These are phyloP conservation scores for Dicrostonyx torquatus DNA, from an alignment of 2,797 vertebrate species.

Conservation along the genomic window DNA sequence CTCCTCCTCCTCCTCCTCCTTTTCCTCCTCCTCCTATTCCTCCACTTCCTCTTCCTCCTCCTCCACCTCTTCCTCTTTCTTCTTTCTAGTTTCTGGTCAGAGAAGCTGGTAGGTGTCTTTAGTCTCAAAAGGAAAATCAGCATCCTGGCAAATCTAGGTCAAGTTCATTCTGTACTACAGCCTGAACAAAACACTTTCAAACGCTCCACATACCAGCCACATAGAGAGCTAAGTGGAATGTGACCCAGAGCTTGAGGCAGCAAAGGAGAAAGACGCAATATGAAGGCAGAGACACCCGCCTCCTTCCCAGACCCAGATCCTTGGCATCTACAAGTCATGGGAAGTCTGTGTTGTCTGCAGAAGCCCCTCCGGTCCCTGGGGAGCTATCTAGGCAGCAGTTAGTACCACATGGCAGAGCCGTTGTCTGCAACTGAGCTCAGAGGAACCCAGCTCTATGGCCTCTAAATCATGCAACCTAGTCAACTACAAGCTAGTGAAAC, in stretches of 20 bases:
- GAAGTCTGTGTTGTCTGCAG: neutral
- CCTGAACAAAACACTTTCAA: neutral
- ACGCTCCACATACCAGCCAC: too few relatives aligned
- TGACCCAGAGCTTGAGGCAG: neutral
- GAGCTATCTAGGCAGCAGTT: too few relatives aligned
- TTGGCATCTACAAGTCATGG: neutral
- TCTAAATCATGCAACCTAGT: neutral
- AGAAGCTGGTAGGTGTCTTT: neutral
- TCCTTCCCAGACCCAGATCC: neutral
- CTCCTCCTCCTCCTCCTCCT: too few relatives aligned
- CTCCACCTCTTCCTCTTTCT: neutral
- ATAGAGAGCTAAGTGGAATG: neutral
- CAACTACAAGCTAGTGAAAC: neutral
- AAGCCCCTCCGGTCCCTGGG: neutral
- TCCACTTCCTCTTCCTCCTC: accelerated
- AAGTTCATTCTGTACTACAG: neutral
- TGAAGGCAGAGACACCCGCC: neutral
- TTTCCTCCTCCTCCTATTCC: accelerated
- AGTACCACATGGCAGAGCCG: neutral
- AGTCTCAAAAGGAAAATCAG: neutral
- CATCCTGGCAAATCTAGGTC: neutral
- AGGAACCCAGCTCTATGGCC: neutral
- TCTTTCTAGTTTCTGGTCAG: neutral
- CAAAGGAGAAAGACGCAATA: neutral
- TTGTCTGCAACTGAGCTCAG: neutral